phyloP scores from a whole-genome alignment of 2,888 invertebrate species.

The Shargacucullia verbasci region DNA sequence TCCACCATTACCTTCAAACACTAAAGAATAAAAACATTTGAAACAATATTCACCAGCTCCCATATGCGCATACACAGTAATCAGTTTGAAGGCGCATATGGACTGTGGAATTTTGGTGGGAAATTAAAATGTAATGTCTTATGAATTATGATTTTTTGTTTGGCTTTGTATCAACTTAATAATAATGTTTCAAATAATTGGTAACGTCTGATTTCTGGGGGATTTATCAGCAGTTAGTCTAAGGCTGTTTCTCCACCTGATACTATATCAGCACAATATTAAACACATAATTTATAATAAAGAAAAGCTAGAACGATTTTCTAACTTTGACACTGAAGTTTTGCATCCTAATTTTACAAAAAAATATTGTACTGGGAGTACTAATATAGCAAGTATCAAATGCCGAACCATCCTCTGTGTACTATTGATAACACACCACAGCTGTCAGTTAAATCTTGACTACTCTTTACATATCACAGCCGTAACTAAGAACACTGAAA shows the following conservation, averaged over 20 bases:
- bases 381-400: slow-evolving; percentile 48
- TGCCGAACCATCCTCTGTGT: slow-evolving; percentile 31
- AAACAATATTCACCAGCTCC: slow-evolving; percentile 36
- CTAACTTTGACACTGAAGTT: slow-evolving; percentile 4
- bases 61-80: slow-evolving; percentile 3
- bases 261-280: slow-evolving; percentile 48
- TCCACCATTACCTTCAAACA: slow-evolving; percentile 32
- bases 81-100: slow-evolving; percentile 13
- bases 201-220: slow-evolving; percentile 37
- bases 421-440: slow-evolving; percentile 39
- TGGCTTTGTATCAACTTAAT: slow-evolving; percentile 34
- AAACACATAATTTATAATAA: slow-evolving; percentile 8
- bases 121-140: slow-evolving; percentile 22
- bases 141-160: slow-evolving; percentile 20
- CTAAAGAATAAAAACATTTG: slow-evolving; percentile 28
- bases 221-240: slow-evolving; percentile 30
- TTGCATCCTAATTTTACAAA: slow-evolving; percentile 7
- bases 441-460: slow-evolving; percentile 41
- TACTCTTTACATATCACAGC: slow-evolving; percentile 74
- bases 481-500: slow-evolving; percentile 70
- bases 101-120: slow-evolving; percentile 46
- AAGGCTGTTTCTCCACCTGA: slow-evolving; percentile 36
- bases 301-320: slow-evolving; percentile 19
- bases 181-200: slow-evolving; percentile 44
- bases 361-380: slow-evolving; percentile 37